Evolutionary conservation across 2,113 vertebrate genomes (phyloP), one percentile per base, ranked within the genome.

Genomic region (Syngnathoides biaculeatus): DNA sequence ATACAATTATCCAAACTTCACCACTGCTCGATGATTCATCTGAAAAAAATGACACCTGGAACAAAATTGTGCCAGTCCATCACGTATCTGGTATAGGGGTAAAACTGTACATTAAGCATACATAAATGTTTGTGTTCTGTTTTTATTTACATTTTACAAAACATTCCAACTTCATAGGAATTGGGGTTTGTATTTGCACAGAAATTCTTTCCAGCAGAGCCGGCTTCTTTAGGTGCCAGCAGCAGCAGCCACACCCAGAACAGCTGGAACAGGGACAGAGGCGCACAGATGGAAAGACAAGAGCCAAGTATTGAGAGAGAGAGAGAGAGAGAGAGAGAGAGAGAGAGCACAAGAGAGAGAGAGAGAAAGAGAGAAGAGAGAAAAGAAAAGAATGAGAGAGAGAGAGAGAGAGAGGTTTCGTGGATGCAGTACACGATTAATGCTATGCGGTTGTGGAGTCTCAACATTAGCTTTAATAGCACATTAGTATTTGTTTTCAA

Each of bases 171-270:
- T 35, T 1, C 30, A 35, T 35, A 35, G 30, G 30, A 35, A 35
- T 35, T 35, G 30, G 30, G 6, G 30, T 35, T 35, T 35, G 30
- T 48, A 48, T 48, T 56, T 56, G 26, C 26, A 56, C 24, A 56
- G 3, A 56, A 30, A 6, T 11, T 55, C 12, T 56, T 12, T 40
- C 30, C 35, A n/a, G 58, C 13, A 24, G 35, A 67, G 71, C 62
- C 59, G 71, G 73, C 57, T 74, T 78, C 67, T 78, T 65, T n/a
- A n/a, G n/a, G 10, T 68, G 71, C 65, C 84, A 81, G 80, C 83
- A 86, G 63, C 72, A 69, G 79, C 77, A 74, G 71, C 80, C 75
- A 79, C 85, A 68, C 84, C 85, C 80, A 3, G 55, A 71, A 73
- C 78, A 79, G 64, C 80, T 86, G 77, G 79, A 79, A 68, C 53